Conservation (phyloP, 2,797 vertebrate species). For the Rallus crepitans region DNA sequence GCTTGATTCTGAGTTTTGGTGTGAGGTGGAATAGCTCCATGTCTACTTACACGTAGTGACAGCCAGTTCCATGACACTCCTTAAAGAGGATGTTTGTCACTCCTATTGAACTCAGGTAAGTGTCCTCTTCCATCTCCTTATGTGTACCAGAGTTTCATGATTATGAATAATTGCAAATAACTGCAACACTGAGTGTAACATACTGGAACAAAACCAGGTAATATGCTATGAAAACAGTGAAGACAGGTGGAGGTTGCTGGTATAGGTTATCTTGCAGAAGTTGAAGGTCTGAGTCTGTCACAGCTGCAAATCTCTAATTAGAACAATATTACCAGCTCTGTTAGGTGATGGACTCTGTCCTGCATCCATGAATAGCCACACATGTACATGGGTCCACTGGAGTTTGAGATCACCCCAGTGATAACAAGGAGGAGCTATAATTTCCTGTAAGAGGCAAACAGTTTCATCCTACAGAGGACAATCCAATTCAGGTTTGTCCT, state of each 20-base stretch:
- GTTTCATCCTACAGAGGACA: neutral
- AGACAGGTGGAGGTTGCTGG: neutral
- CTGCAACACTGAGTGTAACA: neutral
- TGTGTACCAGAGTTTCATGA: neutral
- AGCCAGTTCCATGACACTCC: neutral
- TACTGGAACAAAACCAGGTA: neutral
- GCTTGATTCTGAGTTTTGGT: neutral
- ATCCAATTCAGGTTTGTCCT: constrained; percentile 27
- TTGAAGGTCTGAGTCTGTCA: neutral
- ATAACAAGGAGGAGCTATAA: neutral
- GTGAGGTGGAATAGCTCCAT: neutral
- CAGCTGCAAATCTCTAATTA: neutral
- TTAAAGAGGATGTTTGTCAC: neutral
- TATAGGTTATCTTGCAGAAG: neutral
- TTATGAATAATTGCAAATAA: neutral
- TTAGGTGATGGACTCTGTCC: neutral
- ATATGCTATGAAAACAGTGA: neutral
- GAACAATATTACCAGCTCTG: neutral
- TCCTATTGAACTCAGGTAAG: neutral
- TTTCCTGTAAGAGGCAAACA: neutral
- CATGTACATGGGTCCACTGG: neutral
- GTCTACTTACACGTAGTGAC: neutral
- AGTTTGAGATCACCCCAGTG: neutral
- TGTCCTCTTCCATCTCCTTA: neutral
- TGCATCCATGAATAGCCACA: neutral